Base-by-base conservation (phyloP, 2,888 invertebrate genomes). In the Acleris literana region DNA sequence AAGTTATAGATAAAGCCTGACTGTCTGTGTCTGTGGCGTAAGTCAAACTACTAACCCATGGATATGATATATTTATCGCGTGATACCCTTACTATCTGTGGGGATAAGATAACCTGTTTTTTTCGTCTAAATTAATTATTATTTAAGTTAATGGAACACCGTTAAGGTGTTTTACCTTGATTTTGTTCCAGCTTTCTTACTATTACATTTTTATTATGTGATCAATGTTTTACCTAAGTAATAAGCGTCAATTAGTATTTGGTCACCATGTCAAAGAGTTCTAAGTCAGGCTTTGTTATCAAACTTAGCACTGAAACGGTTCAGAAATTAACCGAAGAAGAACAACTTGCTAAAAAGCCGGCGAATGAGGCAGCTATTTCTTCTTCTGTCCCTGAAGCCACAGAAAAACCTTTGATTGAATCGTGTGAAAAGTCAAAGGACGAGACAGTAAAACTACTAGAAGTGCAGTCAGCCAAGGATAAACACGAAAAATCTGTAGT, bases 251-350 rank as follows among this genome's bases (percentile, higher is more conserved):
- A 5, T 13, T 7, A 43, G 25, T n/a, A 17, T 18, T 17, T 22
- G 3, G 9, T 46, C 46, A 57, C 51, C 33, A 66, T 66, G 66
- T 61, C 66, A 43, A 90, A 86, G 76, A 70, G 67, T 61, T 64
- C 78, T 22, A 90, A 85, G 76, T 72, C 87, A 58, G 93, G 92
- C 22, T 91, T 93, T 79, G 87, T 93, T 60, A 93, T 93, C 68
- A 93, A 93, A 82, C 79, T 93, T 48, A 86, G 91, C 2, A 83
- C 77, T 60, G 93, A 92, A 80, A 93, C 93, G 48, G 90, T 83
- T 11, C 90, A 90, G 75, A 93, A 93, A 79, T 75, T 93, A 63
- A 74, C 84, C 2, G 86, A 89, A 74, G 88, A 89, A 70, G 85
- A 88, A 54, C 76, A 82, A 57, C 78, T 74, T 56, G 75, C 76